phyloP scores from a whole-genome alignment of 1,140 invertebrate genomes.

The Cydia strobilella region DNA sequence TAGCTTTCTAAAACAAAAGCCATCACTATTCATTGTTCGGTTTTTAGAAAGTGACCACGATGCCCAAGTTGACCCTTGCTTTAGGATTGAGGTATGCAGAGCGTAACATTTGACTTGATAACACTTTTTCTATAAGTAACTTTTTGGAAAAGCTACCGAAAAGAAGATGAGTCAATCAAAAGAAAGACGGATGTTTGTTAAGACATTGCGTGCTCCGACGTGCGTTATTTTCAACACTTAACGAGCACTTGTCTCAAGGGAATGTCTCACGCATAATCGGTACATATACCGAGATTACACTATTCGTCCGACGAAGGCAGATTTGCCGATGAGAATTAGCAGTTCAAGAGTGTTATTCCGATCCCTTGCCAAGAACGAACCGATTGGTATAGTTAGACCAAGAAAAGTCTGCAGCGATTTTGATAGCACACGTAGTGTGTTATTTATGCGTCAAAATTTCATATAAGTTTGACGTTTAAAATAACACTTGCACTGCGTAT shows the following conservation, averaged over 20 bases:
- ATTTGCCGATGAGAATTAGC: neutral
- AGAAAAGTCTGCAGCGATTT: no score
- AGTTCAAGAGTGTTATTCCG: neutral
- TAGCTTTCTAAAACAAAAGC: slow-evolving; percentile 17
- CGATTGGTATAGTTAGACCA: no score
- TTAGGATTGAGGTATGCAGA: neutral
- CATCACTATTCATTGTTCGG: neutral
- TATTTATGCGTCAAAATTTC: no score
- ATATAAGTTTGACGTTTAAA: no score
- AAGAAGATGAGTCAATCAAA: slow-evolving; percentile 28
- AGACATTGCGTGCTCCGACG: slow-evolving; percentile 39
- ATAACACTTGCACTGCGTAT: no score
- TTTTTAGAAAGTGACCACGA: slow-evolving; percentile 13
- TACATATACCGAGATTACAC: no score
- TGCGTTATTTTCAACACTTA: neutral
- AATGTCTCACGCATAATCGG: no score
- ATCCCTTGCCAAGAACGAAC: neutral
- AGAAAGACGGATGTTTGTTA: slow-evolving; percentile 48
- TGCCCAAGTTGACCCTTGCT: slow-evolving; percentile 2
- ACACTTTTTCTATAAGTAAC: neutral
- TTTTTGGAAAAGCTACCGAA: slow-evolving; percentile 8
- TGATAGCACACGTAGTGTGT: no score
- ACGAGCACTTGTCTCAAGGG: neutral
- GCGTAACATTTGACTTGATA: neutral
- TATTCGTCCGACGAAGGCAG: no score